Conservation (phyloP, 2,797 vertebrate species). For the Falco concolor region DNA sequence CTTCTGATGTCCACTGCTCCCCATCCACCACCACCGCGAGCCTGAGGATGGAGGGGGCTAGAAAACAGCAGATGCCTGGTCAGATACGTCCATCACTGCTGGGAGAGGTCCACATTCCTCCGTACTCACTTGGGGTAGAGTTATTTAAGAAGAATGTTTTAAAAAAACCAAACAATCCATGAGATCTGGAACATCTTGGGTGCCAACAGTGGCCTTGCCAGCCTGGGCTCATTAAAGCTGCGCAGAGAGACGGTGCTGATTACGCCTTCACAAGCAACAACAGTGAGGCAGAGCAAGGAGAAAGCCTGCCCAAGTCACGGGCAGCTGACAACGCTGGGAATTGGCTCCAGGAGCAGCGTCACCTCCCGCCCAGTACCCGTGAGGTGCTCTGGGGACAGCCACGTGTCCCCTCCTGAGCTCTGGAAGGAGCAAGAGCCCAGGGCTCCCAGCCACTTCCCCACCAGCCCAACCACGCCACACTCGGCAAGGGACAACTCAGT, state of each 20-base stretch:
- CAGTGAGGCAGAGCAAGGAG: neutral
- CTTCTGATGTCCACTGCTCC: neutral
- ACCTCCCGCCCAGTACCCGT: neutral
- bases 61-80: accelerated
- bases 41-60: no score
- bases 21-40: accelerated
- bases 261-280: accelerated
- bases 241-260: accelerated
- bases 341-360: accelerated
- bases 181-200: neutral
- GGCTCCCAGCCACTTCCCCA: neutral
- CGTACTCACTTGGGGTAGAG: neutral
- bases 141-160: accelerated
- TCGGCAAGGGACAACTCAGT: neutral
- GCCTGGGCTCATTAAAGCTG: neutral
- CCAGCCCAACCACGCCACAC: neutral
- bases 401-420: accelerated
- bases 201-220: neutral
- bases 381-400: neutral
- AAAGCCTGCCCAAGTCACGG: accelerated
- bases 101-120: neutral
- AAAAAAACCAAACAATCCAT: no score
- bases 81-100: accelerated
- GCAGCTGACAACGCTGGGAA: neutral
- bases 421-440: neutral